Evolutionary conservation across 2,797 vertebrate species (phyloP).

Genomic region (Staurois parvus): DNA sequence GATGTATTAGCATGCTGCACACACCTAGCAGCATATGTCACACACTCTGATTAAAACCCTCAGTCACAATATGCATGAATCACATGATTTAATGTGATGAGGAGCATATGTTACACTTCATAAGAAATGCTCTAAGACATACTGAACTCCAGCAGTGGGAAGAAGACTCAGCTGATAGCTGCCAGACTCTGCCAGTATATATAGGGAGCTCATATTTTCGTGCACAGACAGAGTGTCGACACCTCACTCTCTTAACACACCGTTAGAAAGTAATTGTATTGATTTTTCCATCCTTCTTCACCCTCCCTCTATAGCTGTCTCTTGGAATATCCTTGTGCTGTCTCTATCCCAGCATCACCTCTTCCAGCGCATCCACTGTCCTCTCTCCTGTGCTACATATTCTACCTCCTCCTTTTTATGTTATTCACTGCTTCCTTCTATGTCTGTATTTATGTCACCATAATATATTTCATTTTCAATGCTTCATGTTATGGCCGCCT

Average conservation of each 20-base stretch:
- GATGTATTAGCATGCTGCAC: slow-evolving; percentile 39
- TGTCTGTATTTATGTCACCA: neutral
- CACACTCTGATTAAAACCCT: slow-evolving; percentile 7
- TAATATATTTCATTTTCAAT: neutral
- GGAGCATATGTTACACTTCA: slow-evolving; percentile 19
- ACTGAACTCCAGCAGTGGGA: slow-evolving; percentile 4
- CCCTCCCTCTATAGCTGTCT: slow-evolving; percentile 60
- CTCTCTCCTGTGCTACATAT: slow-evolving; percentile 27
- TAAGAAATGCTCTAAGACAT: slow-evolving; percentile 9
- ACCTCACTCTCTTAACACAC: slow-evolving; percentile 73
- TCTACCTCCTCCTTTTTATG: slow-evolving; percentile 42
- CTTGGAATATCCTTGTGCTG: slow-evolving; percentile 37
- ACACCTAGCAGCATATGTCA: slow-evolving; percentile 22
- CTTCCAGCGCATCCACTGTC: neutral
- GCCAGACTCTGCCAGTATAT: slow-evolving; percentile 60
- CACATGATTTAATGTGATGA: slow-evolving; percentile 1
- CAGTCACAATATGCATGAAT: slow-evolving; percentile 16
- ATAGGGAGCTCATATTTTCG: slow-evolving; percentile 75
- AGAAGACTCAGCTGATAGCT: slow-evolving; percentile 19
- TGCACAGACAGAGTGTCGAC: slow-evolving; percentile 74
- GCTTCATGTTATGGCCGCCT: neutral
- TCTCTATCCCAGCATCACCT: slow-evolving; percentile 23
- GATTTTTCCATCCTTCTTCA: slow-evolving; percentile 79
- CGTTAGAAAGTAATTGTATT: slow-evolving; percentile 77
- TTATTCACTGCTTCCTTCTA: neutral